phyloP scores from a whole-genome alignment of 1,140 invertebrate genomes.

The Dinoponera quadriceps region DNA sequence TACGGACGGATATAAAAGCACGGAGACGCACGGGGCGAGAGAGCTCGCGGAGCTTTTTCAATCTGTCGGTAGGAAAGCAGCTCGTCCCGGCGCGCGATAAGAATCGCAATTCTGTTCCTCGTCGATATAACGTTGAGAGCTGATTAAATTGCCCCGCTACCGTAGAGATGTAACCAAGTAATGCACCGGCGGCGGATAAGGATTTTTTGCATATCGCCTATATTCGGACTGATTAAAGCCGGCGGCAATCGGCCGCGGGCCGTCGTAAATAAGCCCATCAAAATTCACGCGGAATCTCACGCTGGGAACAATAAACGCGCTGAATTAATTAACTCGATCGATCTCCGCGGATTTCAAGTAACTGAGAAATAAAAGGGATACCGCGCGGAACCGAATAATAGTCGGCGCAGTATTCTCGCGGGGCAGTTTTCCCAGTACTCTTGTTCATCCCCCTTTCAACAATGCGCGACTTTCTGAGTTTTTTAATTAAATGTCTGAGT shows the following conservation, averaged over 20 bases:
- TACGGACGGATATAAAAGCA: constrained; percentile 26
- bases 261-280: constrained; percentile 14
- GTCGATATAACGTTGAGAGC: constrained; percentile 62
- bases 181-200: constrained; percentile 47
- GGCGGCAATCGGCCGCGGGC: constrained; percentile 13
- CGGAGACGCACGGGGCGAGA: background rate
- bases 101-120: constrained; percentile 67
- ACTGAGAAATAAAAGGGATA: too few relatives aligned
- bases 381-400: too few relatives aligned
- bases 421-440: too few relatives aligned
- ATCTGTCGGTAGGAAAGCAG: constrained; percentile 62
- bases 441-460: too few relatives aligned
- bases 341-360: background rate
- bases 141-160: constrained; percentile 70
- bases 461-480: too few relatives aligned
- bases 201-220: constrained; percentile 51
- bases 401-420: too few relatives aligned
- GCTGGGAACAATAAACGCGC: background rate
- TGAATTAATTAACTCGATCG: constrained; percentile 36
- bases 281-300: background rate
- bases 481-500: too few relatives aligned
- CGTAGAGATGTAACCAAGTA: constrained; percentile 55
- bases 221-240: constrained; percentile 42
- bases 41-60: constrained; percentile 61
- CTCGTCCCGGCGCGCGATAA: constrained; percentile 66